A percentile compares a stretch with the other conserved stretches of the same genome.
Evolutionary conservation across 1,140 invertebrate species (phyloP).

Genomic region (Amyelois transitella): DNA sequence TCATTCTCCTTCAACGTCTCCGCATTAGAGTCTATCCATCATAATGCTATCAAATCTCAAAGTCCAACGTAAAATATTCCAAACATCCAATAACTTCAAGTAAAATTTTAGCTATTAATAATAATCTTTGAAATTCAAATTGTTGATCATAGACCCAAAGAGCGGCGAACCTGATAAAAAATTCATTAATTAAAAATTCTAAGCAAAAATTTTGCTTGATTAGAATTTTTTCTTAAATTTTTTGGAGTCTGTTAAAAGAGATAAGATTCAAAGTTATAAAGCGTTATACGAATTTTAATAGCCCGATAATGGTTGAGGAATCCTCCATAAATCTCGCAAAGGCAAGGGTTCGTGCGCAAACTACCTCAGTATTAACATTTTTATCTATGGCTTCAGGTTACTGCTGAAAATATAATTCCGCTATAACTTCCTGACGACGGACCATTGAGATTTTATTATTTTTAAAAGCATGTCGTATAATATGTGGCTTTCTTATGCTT

Average conservation of each 20-base stretch:
- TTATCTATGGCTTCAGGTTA: conserved; percentile 16
- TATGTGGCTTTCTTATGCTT: background rate
- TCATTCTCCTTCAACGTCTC: conserved; percentile 19
- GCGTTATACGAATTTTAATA: conserved; percentile 27
- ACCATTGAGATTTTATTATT: conserved; percentile 17
- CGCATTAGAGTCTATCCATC: conserved; percentile 27
- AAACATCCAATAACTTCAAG: background rate
- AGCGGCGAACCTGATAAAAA: background rate
- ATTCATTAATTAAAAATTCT: conserved; percentile 1
- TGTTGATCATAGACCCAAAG: background rate
- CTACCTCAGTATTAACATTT: conserved; percentile 24
- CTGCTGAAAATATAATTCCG: conserved; percentile 16
- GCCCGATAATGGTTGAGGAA: conserved; percentile 23
- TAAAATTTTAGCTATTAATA: background rate
- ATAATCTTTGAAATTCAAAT: background rate
- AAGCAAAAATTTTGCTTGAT: conserved; percentile 1
- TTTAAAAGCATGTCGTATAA: conserved; percentile 7
- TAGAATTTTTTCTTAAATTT: conserved; percentile 1
- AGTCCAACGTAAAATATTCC: background rate
- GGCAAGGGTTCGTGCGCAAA: conserved; percentile 27
- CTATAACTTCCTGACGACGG: conserved; percentile 11
- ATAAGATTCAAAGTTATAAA: conserved; percentile 12
- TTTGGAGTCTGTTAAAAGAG: conserved; percentile 1
- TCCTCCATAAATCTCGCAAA: conserved; percentile 30
- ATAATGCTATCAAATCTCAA: conserved; percentile 20